Percentiles rank a stretch among this genome's conserved stretches.
These are phyloP conservation scores for Magallana gigas DNA, from an alignment of 1,140 invertebrate genomes.

Conservation along the genomic window DNA sequence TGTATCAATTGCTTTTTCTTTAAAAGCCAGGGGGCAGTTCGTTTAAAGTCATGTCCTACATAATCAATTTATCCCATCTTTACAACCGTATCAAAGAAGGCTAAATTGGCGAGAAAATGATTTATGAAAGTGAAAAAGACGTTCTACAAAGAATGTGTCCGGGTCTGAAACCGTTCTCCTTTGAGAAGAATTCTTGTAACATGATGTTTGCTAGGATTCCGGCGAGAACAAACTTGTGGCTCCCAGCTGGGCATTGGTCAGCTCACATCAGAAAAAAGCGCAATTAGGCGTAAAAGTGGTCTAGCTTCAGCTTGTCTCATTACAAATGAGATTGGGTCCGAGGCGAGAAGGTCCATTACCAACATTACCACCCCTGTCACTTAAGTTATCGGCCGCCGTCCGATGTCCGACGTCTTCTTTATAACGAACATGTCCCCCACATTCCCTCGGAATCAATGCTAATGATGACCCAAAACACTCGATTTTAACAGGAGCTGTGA, in stretches of 20 bases:
- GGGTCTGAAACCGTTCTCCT: neutral
- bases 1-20: conserved; percentile 9
- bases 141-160: neutral
- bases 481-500: no score
- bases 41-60: conserved; percentile 3
- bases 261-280: conserved; percentile 5
- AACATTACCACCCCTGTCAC: conserved; percentile 14
- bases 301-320: conserved; percentile 18
- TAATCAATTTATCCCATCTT: conserved; percentile 17
- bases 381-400: neutral
- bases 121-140: conserved; percentile 37
- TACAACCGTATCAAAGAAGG: conserved; percentile 35
- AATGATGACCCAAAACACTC: no score
- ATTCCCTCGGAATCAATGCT: no score
- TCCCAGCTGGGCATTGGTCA: neutral
- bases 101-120: conserved; percentile 42
- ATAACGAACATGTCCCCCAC: neutral
- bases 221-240: neutral
- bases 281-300: conserved; percentile 35
- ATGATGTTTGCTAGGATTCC: conserved; percentile 13
- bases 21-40: conserved; percentile 10
- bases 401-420: conserved; percentile 6
- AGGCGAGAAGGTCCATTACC: neutral
- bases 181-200: conserved; percentile 38
- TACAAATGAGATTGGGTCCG: conserved; percentile 14